Evolutionary conservation across 2,888 invertebrate species (phyloP).

Genomic region (Altica lythri): DNA sequence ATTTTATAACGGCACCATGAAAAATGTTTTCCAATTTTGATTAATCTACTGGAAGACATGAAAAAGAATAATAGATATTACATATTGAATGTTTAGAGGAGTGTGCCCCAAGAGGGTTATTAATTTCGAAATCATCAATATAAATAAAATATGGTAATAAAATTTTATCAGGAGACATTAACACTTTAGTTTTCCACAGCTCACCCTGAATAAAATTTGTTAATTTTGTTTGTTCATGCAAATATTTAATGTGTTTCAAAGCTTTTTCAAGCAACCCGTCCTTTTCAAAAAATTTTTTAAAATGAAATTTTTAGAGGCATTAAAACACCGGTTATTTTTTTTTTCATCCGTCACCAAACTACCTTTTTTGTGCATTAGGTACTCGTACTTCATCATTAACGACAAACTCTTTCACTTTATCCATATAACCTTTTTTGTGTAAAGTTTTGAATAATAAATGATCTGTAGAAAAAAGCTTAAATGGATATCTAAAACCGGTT

Average conservation of each 20-base stretch:
- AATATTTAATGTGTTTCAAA: slow-evolving; percentile 6
- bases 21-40: slow-evolving; percentile 38
- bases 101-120: slow-evolving; percentile 40
- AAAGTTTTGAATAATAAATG: slow-evolving; percentile 5
- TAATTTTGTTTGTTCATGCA: slow-evolving; percentile 14
- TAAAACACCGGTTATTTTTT: slow-evolving; percentile 54
- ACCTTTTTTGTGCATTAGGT: background rate
- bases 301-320: slow-evolving; percentile 27
- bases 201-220: slow-evolving; percentile 38
- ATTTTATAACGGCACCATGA: slow-evolving; percentile 35
- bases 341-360: background rate
- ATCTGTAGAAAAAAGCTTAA: background rate
- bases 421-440: slow-evolving; percentile 2
- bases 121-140: slow-evolving; percentile 43
- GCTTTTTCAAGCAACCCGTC: slow-evolving; percentile 6
- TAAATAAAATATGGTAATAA: slow-evolving; percentile 37
- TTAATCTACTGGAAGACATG: slow-evolving; percentile 29
- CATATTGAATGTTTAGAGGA: slow-evolving; percentile 35
- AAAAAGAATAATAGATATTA: slow-evolving; percentile 40
- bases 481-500: background rate
- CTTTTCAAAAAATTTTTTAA: slow-evolving; percentile 22
- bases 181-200: slow-evolving; percentile 38
- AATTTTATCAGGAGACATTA: slow-evolving; percentile 35
- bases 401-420: background rate
- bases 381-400: slow-evolving; percentile 9